These are phyloP conservation scores for Heliconius hermathena DNA, from an alignment of 1,140 invertebrate species.

Conservation along the genomic window DNA sequence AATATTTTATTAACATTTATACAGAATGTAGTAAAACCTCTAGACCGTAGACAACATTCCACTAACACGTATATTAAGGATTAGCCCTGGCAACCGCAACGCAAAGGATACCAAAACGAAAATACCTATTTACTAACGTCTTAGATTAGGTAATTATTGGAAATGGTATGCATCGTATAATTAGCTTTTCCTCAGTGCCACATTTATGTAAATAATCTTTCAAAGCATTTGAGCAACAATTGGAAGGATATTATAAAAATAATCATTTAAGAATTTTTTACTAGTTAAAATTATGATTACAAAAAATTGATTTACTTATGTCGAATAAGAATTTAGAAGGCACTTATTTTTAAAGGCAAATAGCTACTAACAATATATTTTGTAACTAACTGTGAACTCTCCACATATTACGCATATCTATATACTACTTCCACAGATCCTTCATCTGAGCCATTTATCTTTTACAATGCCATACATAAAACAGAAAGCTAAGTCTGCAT, in stretches of 20 bases:
- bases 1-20: not conserved
- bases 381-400: not conserved
- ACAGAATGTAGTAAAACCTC: slow-evolving; percentile 18
- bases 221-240: not conserved
- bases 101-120: slow-evolving; percentile 54
- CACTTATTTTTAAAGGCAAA: not conserved
- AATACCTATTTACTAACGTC: slow-evolving; percentile 41
- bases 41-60: slow-evolving; percentile 35
- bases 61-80: slow-evolving; percentile 49
- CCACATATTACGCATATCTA: not conserved
- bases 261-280: too few relatives aligned
- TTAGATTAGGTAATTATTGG: not conserved
- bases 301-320: too few relatives aligned
- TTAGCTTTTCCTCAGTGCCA: not conserved
- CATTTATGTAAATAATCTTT: not conserved
- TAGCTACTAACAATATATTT: not conserved
- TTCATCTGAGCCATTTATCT: slow-evolving; percentile 53
- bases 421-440: not conserved
- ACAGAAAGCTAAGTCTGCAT: slow-evolving; percentile 67
- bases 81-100: slow-evolving; percentile 51
- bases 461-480: slow-evolving; percentile 71
- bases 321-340: too few relatives aligned
- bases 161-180: not conserved
- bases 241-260: too few relatives aligned
- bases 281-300: too few relatives aligned